Evolutionary conservation across 2,888 invertebrate genomes (phyloP).

Genomic region (Homarus gammarus): DNA sequence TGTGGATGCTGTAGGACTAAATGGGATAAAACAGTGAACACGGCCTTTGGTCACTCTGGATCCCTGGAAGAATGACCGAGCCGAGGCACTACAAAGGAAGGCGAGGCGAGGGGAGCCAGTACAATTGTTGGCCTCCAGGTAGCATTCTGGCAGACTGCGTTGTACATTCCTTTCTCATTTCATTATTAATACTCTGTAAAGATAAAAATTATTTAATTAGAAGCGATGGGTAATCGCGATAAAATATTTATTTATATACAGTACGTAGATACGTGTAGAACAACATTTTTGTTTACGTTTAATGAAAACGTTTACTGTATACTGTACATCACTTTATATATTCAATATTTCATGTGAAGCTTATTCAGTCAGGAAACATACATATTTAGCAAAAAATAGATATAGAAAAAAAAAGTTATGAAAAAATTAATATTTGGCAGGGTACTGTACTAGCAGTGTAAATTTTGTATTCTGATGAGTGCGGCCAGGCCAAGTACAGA

Average conservation of each 20-base stretch:
- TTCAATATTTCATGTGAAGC: too few relatives aligned
- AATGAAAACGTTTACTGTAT: too few relatives aligned
- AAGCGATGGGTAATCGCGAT: background rate
- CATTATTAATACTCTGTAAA: conserved; percentile 38
- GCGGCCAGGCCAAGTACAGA: too few relatives aligned
- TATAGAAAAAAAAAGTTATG: too few relatives aligned
- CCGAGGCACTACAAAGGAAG: conserved; percentile 60
- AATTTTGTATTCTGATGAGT: too few relatives aligned
- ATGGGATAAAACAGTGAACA: background rate
- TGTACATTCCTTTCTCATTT: conserved; percentile 57
- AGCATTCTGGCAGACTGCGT: conserved; percentile 66
- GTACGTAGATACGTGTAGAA: too few relatives aligned
- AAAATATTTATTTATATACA: background rate
- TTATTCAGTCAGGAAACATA: too few relatives aligned
- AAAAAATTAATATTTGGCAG: too few relatives aligned
- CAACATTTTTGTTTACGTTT: too few relatives aligned
- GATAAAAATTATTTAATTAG: background rate
- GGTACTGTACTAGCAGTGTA: too few relatives aligned
- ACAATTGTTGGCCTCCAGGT: conserved; percentile 55
- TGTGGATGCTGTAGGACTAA: background rate
- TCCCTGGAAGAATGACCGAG: conserved; percentile 38
- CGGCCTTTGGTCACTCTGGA: conserved; percentile 20
- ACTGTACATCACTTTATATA: too few relatives aligned
- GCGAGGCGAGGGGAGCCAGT: conserved; percentile 64
- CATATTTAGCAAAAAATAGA: too few relatives aligned